Conservation (phyloP, 1,140 invertebrate species). For the Meteorus sp. region DNA sequence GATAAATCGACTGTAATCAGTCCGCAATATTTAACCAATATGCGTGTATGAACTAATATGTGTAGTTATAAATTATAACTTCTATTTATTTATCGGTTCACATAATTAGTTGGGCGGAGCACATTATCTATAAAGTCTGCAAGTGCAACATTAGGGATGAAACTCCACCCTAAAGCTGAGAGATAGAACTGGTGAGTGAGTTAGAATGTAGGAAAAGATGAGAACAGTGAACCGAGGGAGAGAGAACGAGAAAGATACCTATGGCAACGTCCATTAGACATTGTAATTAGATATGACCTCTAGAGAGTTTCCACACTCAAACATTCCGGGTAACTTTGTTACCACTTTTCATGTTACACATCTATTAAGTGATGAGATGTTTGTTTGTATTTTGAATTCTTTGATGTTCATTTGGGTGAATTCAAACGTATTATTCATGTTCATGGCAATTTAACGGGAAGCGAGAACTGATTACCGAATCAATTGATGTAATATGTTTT, state of each 20-base stretch:
- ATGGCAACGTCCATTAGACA: constrained; percentile 23
- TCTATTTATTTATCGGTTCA: not conserved
- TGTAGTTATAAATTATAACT: no score
- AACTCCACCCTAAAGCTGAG: no score
- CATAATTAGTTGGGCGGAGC: not conserved
- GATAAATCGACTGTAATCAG: no score
- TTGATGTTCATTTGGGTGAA: no score
- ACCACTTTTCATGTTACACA: constrained; percentile 5
- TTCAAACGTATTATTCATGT: no score
- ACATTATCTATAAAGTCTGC: not conserved
- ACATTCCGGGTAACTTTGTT: constrained; percentile 8
- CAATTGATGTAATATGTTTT: no score
- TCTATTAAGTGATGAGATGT: constrained; percentile 8
- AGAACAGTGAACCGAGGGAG: constrained; percentile 3
- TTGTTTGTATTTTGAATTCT: not conserved
- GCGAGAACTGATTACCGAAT: no score
- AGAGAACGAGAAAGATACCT: constrained; percentile 9
- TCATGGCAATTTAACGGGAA: no score
- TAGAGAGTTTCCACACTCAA: constrained; percentile 16
- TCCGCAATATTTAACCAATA: no score
- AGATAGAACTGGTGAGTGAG: no score
- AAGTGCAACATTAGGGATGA: constrained; percentile 7
- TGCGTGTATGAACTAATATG: not conserved
- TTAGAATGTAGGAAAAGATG: no score
- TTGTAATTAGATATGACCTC: constrained; percentile 25